A percentile compares a stretch with the other conserved stretches of the same genome.
Conservation (phyloP, 2,113 vertebrate species). For the Ciconia boyciana region DNA sequence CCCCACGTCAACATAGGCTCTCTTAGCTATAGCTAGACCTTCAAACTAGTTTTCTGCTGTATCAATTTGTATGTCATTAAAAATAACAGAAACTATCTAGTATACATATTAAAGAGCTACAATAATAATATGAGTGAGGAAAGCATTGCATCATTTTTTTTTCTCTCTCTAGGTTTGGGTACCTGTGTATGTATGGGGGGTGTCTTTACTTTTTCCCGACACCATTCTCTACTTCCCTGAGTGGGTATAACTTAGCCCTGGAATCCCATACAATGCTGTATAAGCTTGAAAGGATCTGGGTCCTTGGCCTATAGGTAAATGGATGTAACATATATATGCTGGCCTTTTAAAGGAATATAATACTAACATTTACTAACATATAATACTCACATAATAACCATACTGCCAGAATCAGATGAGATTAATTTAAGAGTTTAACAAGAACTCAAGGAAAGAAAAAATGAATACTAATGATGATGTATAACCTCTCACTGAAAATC, state of each 20-base stretch:
- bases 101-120: neutral
- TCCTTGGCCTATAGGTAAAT: neutral
- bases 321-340: neutral
- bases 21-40: neutral
- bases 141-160: accelerated
- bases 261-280: neutral
- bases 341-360: neutral
- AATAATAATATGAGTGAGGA: neutral
- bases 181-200: too few relatives aligned
- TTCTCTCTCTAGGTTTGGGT: neutral
- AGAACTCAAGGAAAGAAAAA: neutral
- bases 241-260: neutral
- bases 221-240: neutral
- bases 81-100: neutral
- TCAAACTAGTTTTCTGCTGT: neutral
- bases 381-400: neutral
- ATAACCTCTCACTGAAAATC: neutral
- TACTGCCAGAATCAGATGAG: neutral
- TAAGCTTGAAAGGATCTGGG: neutral
- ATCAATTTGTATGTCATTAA: neutral
- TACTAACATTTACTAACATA: neutral
- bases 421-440: neutral
- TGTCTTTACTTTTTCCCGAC: neutral
- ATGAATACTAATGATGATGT: neutral
- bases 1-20: neutral